Base-by-base conservation (phyloP, 1,140 invertebrate genomes). In the Carcinoscorpius rotundicauda region DNA sequence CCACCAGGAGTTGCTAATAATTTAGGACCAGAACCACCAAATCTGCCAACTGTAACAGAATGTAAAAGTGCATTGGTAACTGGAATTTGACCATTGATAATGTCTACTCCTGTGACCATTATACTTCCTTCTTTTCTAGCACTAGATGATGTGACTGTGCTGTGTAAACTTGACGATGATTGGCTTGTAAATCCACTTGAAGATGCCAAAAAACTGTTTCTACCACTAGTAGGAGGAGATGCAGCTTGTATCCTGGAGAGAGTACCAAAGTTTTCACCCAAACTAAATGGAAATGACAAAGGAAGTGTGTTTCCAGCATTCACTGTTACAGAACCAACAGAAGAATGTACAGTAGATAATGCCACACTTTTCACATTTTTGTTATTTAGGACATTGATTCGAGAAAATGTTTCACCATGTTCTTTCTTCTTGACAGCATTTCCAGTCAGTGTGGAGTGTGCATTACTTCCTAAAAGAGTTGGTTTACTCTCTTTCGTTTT, bases 61-160 rank as follows among this genome's bases (percentile, higher is more conserved):
- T 57, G 56, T 57, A 57, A 57, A 57, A 57, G 56, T 11, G 56
- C 56, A 57, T 29, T 57, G 48, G 56, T 57, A 57, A 57, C 56
- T 6, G 56, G 56, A 5, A 57, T 11, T 29, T 57, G 56, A 57
- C 56, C 56, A 57, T 57, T 57, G 4, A 57, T 11, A 11, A 57
- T 57, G 48, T 57, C 56, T 11, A 57, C 56, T 29, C 56, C 56
- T 57, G 56, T 57, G 48, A 57, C 56, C 56, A 57, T 29, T 11
- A 57, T 29, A 57, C 56, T 57, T 11, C 56, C 48, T 11, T 57
- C 56, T 57, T 57, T 57, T 57, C 10, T 57, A 5, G 10, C 56
- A 10, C 56, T 57, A 57, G n/a, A 11, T 57, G 56, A 57, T 57
- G 56, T 57, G 29, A 29, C 29, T 57, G 10, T 29, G 48, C 56